phyloP scores from a whole-genome alignment of 2,797 vertebrate species.

The Nyctalus aviator region DNA sequence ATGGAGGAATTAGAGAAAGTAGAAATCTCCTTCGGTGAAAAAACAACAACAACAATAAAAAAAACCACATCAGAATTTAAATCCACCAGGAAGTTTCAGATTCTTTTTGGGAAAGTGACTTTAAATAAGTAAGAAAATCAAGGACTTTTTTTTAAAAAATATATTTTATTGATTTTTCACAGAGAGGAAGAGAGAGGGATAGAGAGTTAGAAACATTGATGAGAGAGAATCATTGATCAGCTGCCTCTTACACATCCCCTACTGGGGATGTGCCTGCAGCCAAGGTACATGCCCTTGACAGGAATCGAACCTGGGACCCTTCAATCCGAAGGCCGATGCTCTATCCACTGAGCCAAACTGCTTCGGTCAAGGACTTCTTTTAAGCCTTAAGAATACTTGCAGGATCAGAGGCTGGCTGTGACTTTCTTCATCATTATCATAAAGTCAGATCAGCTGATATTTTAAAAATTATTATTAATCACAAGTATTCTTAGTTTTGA shows the following conservation, averaged over 20 bases:
- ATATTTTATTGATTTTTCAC: too few species aligned
- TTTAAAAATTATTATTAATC: constrained; percentile 50
- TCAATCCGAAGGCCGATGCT: too few species aligned
- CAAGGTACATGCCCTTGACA: too few species aligned
- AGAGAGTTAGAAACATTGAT: too few species aligned
- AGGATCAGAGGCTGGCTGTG: not conserved
- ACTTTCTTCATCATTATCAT: constrained; percentile 16
- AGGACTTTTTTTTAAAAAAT: not conserved
- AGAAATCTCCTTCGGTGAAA: not conserved
- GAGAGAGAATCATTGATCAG: too few species aligned
- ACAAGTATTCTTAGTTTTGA: constrained; percentile 63
- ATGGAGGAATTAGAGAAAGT: constrained; percentile 7
- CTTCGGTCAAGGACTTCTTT: not conserved
- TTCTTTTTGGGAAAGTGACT: constrained; percentile 40
- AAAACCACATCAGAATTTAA: not conserved
- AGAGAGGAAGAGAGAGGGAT: too few species aligned
- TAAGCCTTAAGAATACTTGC: not conserved
- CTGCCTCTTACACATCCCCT: too few species aligned
- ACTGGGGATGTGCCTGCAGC: too few species aligned
- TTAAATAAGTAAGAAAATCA: constrained; percentile 26
- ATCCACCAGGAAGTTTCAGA: not conserved
- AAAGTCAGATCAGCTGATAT: not conserved
- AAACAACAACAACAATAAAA: not conserved
- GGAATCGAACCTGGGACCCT: too few species aligned
- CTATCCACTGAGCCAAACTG: too few species aligned